Evolutionary conservation across 2,888 invertebrate genomes (phyloP), one percentile per base, ranked within the genome.

Genomic region (Andrena bicolor): DNA sequence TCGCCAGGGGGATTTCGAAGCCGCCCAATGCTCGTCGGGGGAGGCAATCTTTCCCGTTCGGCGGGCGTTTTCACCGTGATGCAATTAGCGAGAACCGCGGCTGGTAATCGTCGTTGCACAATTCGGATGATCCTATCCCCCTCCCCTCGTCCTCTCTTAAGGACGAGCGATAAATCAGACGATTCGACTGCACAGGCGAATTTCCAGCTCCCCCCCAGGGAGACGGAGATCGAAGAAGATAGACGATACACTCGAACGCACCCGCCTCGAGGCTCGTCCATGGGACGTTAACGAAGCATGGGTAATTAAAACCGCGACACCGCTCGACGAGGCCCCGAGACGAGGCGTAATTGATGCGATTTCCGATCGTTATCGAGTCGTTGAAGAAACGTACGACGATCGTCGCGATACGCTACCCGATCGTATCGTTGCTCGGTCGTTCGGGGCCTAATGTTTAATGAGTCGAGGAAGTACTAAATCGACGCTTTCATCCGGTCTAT

Each of bases 71-170:
- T 76, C 76, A 61, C 71, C 68, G 79, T 53, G 68, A 58, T 56
- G 86, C 84, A 86, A 86, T 87, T 87, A 87, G 73, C 85, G 79
- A 70, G 70, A 86, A 84, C 88, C 86, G 75, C 88, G 74, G 68
- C n/a, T 30, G 82, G 76, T 82, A 81, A 87, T 87, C 32, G 60
- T 32, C 51, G 79, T 80, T 87, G 88, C 79, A 69, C 82, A 77
- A 86, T 84, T 87, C 84, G 81, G 82, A 88, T 88, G 84, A 87
- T 84, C 80, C 60, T 70, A 63, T 23, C 23, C 53, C 41, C 32
- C 13, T 49, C 48, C 32, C 56, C 28, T 28, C 5, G 20, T 41
- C 32, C 20, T 64, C 53, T 70, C 60, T 51, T 48, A 58, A 73
- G 66, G 48, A 71, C 70, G 64, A 63, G 26, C 60, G 65, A 60